Evolutionary conservation across 2,113 vertebrate species (phyloP).

Genomic region (Turnix velox): DNA sequence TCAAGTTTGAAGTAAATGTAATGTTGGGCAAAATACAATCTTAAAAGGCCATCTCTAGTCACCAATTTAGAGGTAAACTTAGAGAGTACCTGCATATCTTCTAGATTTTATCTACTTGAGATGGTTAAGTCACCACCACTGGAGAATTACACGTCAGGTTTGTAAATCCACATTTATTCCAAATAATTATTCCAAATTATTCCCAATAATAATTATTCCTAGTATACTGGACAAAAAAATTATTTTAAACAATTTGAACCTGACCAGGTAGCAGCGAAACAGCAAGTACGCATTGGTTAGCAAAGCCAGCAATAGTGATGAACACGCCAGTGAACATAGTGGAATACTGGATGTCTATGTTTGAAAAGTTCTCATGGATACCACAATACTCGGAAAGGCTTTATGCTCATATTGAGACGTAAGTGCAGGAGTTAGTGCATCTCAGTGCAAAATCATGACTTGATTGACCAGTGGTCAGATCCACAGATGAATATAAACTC

Average conservation of each 20-base stretch:
- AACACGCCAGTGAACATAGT: neutral
- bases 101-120: neutral
- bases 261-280: neutral
- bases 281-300: neutral
- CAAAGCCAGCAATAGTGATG: neutral
- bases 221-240: too few relatives aligned
- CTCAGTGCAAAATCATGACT: neutral
- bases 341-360: slow-evolving; percentile 40
- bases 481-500: neutral
- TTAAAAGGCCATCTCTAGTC: neutral
- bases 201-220: too few relatives aligned
- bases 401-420: accelerated
- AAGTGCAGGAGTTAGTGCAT: neutral
- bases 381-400: neutral
- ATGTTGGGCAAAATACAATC: neutral
- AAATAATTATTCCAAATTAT: too few relatives aligned
- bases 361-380: neutral
- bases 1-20: neutral
- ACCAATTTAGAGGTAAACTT: neutral
- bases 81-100: neutral
- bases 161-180: neutral
- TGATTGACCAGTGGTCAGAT: neutral
- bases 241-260: neutral
- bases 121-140: neutral
- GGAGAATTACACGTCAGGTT: neutral